These are phyloP conservation scores for Sebastes kiyomatsui DNA, from an alignment of 2,797 vertebrate species.

Conservation along the genomic window DNA sequence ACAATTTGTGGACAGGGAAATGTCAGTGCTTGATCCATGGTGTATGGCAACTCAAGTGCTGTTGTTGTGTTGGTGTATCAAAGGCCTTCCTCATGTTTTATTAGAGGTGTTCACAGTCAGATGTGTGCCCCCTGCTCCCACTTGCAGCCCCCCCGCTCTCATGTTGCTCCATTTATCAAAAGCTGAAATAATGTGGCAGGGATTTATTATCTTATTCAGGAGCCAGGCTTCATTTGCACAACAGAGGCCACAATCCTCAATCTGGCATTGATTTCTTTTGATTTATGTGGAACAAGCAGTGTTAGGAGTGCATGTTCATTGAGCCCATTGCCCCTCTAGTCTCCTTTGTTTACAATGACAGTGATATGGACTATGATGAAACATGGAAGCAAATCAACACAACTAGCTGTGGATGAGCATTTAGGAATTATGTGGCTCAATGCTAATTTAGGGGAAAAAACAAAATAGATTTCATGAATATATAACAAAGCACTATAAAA, in stretches of 20 bases:
- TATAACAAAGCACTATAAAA: neutral
- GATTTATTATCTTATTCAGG: slow-evolving; percentile 79
- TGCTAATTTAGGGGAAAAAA: neutral
- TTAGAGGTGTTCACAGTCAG: slow-evolving; percentile 68
- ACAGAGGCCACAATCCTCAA: slow-evolving; percentile 77
- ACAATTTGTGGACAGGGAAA: slow-evolving; percentile 17
- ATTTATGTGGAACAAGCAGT: slow-evolving; percentile 75
- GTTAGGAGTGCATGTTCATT: slow-evolving; percentile 70
- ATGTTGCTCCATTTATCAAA: slow-evolving; percentile 74
- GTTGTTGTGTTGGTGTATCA: slow-evolving; percentile 51
- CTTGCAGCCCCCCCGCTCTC: slow-evolving; percentile 8
- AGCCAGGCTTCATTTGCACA: slow-evolving; percentile 82
- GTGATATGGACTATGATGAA: slow-evolving; percentile 67
- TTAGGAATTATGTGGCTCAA: slow-evolving; percentile 36
- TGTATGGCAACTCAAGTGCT: slow-evolving; percentile 30
- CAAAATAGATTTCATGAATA: neutral
- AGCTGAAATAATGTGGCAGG: slow-evolving; percentile 77
- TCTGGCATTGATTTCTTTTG: slow-evolving; percentile 82
- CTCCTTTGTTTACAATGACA: slow-evolving; percentile 72
- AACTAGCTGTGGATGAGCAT: slow-evolving; percentile 21
- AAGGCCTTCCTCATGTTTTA: slow-evolving; percentile 69
- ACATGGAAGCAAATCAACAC: slow-evolving; percentile 58
- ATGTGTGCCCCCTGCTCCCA: slow-evolving; percentile 45
- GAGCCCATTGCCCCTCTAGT: slow-evolving; percentile 56
- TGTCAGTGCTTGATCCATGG: slow-evolving; percentile 22